Evolutionary conservation across 2,113 vertebrate genomes (phyloP).

Genomic region (Neodon shergylaensis): DNA sequence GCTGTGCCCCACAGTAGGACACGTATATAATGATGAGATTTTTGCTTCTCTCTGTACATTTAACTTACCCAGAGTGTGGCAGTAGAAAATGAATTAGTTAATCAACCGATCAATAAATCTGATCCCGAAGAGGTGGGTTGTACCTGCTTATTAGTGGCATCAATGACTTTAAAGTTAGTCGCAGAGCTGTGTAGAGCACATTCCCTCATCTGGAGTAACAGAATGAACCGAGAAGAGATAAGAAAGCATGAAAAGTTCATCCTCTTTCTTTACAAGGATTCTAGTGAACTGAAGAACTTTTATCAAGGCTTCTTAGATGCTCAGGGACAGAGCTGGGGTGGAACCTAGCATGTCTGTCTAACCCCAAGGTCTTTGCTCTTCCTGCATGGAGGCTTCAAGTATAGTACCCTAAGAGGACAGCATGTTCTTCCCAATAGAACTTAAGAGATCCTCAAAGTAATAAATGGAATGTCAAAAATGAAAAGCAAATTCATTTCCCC

Average conservation of each 20-base stretch:
- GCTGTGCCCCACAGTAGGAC: neutral
- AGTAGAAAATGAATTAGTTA: neutral
- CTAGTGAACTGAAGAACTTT: neutral
- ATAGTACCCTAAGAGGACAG: neutral
- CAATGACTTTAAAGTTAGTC: neutral
- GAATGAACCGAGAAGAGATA: neutral
- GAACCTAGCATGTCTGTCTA: neutral
- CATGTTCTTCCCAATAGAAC: neutral
- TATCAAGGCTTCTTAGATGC: neutral
- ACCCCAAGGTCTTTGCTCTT: neutral
- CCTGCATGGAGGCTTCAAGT: neutral
- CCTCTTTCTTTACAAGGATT: neutral
- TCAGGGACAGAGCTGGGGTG: neutral
- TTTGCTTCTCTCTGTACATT: neutral
- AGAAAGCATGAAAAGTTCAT: neutral
- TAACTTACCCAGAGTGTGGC: neutral
- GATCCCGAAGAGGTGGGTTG: neutral
- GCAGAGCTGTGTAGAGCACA: neutral
- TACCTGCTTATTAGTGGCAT: neutral
- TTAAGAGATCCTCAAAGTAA: conserved; percentile 7
- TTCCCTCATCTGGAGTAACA: neutral
- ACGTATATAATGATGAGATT: neutral
- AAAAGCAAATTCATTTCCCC: conserved; percentile 52
- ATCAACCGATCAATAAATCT: neutral
- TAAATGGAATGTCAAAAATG: conserved; percentile 50